Evolutionary conservation across 1,140 invertebrate species (phyloP), one percentile per base, ranked within the genome.

Genomic region (Zaprionus kolodkinae): DNA sequence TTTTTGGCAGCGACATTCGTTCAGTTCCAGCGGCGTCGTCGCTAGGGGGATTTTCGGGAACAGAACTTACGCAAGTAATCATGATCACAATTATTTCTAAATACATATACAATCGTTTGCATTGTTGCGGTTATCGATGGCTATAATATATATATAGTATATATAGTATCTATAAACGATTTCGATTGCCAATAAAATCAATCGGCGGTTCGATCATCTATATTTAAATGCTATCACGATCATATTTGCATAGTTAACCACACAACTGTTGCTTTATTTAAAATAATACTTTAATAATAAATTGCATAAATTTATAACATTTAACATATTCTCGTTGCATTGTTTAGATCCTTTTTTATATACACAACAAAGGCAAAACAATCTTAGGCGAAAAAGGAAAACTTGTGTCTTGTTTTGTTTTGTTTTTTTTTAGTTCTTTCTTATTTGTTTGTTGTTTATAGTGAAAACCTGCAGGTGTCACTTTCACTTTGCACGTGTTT

Each of bases 291-390:
- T 90, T 81, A 90, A 89, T 91, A 91, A 91, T 91, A 90, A 90
- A 90, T 90, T 91, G 87, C 87, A 83, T 90, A 89, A 89, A 85
- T 90, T 85, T 81, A 89, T 89, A 89, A 89, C 85, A 89, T 89
- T 89, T 89, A 89, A 89, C 86, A 89, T 85, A 89, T 89, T 89
- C 70, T 78, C 84, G 74, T 80, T 64, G 69, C 62, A 67, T 72
- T 69, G 38, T 40, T 63, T 57, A 74, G 38, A 15, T 69, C 50
- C 65, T 56, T 59, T 59, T 43, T 57, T 59, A 52, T 50, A 25
- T 50, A 50, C 45, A 50, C 45, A 50, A 50, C 45, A 50, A 50
- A 50, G 45, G 45, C 45, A 50, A 50, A 50, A 50, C 45, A 50
- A 50, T 50, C 21, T 6, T 17, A 5, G 45, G 45, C 45, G 17